Conservation (phyloP, 2,113 vertebrate species). For the Ochotona curzoniae region DNA sequence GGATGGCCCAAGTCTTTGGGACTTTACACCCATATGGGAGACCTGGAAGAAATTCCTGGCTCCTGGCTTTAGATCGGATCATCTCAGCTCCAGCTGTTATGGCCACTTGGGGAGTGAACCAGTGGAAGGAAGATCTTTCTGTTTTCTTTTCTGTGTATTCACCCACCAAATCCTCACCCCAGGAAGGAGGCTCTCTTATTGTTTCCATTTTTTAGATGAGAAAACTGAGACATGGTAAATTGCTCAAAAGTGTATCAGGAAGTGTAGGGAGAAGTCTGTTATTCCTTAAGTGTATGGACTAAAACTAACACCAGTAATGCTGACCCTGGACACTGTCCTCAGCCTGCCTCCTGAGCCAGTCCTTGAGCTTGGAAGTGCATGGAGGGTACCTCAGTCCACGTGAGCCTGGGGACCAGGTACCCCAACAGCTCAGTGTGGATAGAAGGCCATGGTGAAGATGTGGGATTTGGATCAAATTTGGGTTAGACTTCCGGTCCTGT, state of each 20-base stretch:
- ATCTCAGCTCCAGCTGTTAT: too few species aligned
- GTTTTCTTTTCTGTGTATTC: too few species aligned
- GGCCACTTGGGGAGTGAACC: too few species aligned
- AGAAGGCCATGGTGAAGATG: background rate
- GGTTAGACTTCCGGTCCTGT: background rate
- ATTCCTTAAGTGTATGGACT: background rate
- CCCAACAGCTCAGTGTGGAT: background rate
- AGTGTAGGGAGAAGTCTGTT: background rate
- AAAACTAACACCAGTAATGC: background rate
- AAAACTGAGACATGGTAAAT: constrained; percentile 23
- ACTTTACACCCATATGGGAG: too few species aligned
- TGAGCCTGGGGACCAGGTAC: background rate
- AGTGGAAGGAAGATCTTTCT: too few species aligned
- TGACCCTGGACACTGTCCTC: background rate
- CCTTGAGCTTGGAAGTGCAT: background rate
- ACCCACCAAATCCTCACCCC: background rate
- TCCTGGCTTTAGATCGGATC: too few species aligned
- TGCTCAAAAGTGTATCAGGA: background rate
- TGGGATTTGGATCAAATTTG: background rate
- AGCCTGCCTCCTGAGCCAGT: background rate
- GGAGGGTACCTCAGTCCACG: background rate
- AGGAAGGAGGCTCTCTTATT: background rate
- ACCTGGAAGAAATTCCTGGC: too few species aligned
- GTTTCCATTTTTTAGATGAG: constrained; percentile 57
- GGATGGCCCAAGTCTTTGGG: too few species aligned